Evolutionary conservation across 2,888 invertebrate species (phyloP), one percentile per base, ranked within the genome.

Genomic region (Galerucella pusilla): DNA sequence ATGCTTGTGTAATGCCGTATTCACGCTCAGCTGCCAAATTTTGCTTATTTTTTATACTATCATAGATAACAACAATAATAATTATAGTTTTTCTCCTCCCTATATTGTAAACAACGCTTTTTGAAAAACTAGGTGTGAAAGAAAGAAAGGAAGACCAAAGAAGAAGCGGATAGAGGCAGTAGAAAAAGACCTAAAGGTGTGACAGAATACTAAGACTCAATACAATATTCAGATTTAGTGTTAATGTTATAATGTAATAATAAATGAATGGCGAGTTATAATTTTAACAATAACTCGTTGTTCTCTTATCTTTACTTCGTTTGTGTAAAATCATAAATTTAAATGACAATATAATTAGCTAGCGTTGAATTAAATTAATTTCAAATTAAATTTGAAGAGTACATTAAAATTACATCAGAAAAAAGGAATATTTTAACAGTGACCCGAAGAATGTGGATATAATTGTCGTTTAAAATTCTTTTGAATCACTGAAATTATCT

Each of bases 1-100:
- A 65, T 65, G 70, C 49, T 70, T 63, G 16, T 54, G 70, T 54
- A 70, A 70, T 20, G 12, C 54, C 42, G 54, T 12, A 70, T 68
- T 60, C n/a, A 54, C 54, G 42, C 68, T 59, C 42, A 16, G 57
- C 59, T 68, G 57, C 57, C 68, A 68, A 57, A 57, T 68, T 28
- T 28, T 12, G 25, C 20, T 16, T 20, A 65, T 25, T 59, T 59
- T 25, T n/a, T 59, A 42, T 42, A 42, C 35, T 7, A 42, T 42
- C 35, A 9, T 42, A 42, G 6, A 42, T 42, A 42, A 42, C 6
- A 42, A 42, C 7, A 42, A 42, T 35, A 6, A 35, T 35, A 35
- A 35, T 35, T 35, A 35, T 35, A 35, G 6, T 35, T 35, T 35
- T 35, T 35, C 35, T 35, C 6, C 35, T 35, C 5, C 35, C 6